Evolutionary conservation across 2,113 vertebrate genomes (phyloP), one percentile per base, ranked within the genome.

Genomic region (Pantherophis guttatus): DNA sequence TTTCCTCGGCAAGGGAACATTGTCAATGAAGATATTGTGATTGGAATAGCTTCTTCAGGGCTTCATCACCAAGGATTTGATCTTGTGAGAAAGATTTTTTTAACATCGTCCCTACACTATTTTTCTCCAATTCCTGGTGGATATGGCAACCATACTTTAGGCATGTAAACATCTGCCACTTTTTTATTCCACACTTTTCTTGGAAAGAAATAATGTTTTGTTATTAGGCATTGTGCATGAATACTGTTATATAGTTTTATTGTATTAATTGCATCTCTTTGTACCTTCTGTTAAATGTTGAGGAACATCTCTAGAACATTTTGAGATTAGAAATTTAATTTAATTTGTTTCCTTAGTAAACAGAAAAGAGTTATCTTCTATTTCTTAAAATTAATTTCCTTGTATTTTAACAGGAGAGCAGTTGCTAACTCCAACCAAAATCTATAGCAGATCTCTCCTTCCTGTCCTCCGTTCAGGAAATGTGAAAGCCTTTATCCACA

Each of bases 1-100:
- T 97, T 98, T 92, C 98, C 97, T 59, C 95, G 96, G 90, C 96
- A 98, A 91, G 96, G 93, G 13, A 96, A 97, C 90, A 98, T 99
- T 33, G 15, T 93, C 0, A 97, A 97, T 75, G 98, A 98, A 0
- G 98, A 99, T 86, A n/a, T 97, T 88, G 90, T 99, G 53, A 97
- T 99, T 17, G 98, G 98, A 0, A 93, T 99, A n/a, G 96, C 97
- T n/a, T 99, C 98, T n/a, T 98, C 98, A 0, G 98, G 97, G 1
- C 93, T 99, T 91, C 98, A 98, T 24, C 98, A 98, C 96, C 97
- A 96, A 24, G 98, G 96, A 89, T 98, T 99, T 94, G 98, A 97
- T 81, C 94, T 98, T 70, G 98, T 98, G 65, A 97, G 97, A 23
- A 98, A 96, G 90, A 97, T 99, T 86, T 95, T 99, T 59, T 97